phyloP scores from a whole-genome alignment of 2,797 vertebrate species.

The Xyrichtys novacula region DNA sequence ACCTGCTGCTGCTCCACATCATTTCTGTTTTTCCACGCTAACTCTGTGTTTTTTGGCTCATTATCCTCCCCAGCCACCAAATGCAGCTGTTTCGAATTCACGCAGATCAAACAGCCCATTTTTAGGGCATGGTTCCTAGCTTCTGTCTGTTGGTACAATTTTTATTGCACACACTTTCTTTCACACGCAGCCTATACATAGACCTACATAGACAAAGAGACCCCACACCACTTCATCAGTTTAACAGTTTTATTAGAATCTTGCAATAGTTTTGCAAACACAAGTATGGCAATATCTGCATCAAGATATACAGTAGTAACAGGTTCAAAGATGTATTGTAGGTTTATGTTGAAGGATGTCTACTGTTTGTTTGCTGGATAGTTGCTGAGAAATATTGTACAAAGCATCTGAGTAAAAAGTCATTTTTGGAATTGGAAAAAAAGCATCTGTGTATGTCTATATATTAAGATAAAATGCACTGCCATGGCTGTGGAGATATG shows the following conservation, averaged over 20 bases:
- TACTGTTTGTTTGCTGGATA: conserved; percentile 88
- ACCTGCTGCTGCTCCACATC: conserved; percentile 59
- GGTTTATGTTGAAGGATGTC: conserved; percentile 88
- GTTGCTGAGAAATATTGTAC: conserved; percentile 92
- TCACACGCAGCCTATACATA: not conserved
- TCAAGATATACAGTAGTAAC: conserved; percentile 96
- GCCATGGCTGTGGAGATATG: conserved; percentile 90
- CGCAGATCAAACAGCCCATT: conserved; percentile 46
- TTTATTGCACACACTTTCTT: conserved; percentile 14
- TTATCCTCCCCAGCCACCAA: conserved; percentile 58
- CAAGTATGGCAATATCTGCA: conserved; percentile 95
- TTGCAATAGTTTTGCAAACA: conserved; percentile 96
- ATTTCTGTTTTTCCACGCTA: conserved; percentile 44
- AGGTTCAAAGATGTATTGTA: conserved; percentile 84
- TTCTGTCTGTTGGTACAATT: conserved; percentile 30
- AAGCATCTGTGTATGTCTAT: conserved; percentile 52
- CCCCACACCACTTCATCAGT: conserved; percentile 30
- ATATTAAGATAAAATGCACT: conserved; percentile 83
- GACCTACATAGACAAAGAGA: not conserved
- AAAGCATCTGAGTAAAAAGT: conserved; percentile 83
- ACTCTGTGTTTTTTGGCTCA: conserved; percentile 56
- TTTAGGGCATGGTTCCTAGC: conserved; percentile 41
- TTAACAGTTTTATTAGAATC: conserved; percentile 96
- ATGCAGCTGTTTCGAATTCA: conserved; percentile 69
- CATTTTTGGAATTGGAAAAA: conserved; percentile 80